Evolutionary conservation across 1,140 invertebrate genomes (phyloP).

Genomic region (Sipha flava): DNA sequence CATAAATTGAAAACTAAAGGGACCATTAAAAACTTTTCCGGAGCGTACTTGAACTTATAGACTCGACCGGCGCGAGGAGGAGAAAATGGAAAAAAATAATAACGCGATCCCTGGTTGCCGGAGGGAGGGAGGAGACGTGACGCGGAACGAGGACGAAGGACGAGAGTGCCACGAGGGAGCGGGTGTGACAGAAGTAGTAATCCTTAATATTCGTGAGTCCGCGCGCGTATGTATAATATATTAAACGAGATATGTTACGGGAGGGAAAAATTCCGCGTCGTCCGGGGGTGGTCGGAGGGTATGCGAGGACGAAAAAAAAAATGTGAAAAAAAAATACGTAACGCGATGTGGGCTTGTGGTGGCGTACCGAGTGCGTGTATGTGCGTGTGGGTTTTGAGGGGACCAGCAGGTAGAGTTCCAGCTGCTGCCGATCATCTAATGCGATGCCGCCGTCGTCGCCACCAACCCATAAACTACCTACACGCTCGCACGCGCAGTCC

Average conservation of each 20-base stretch:
- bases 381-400: neutral
- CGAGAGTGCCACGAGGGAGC: no score
- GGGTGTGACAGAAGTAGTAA: neutral
- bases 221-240: neutral
- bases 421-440: constrained; percentile 15
- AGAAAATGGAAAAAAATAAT: neutral
- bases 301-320: neutral
- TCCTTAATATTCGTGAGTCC: neutral
- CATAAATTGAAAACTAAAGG: constrained; percentile 29
- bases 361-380: neutral
- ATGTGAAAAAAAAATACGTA: neutral
- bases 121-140: neutral
- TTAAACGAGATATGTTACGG: no score
- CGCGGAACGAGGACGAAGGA: neutral
- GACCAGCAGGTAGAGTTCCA: constrained; percentile 27
- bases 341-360: constrained; percentile 10
- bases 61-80: neutral
- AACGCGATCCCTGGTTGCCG: no score
- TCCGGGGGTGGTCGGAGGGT: neutral
- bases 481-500: neutral
- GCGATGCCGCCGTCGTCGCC: neutral
- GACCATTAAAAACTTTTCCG: constrained; percentile 29
- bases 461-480: constrained; percentile 13
- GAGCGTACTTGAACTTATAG: neutral
- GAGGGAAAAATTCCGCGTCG: neutral